Evolutionary conservation across 2,113 vertebrate species (phyloP).

Genomic region (Alethe castanea): DNA sequence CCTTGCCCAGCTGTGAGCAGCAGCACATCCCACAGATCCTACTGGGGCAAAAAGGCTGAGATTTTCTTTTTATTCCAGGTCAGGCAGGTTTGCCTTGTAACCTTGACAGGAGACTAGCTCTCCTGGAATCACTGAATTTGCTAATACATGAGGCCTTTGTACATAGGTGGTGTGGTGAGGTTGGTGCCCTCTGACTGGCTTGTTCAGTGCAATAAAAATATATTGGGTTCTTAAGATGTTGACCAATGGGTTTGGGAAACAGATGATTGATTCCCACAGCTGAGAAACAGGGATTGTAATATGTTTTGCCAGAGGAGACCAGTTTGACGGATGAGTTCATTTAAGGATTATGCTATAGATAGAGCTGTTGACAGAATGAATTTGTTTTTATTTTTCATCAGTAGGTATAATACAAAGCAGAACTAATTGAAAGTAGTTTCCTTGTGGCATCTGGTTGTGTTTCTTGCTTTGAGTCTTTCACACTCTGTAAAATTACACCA

Average conservation of each 20-base stretch:
- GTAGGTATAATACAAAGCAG: slow-evolving; percentile 61
- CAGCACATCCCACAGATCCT: accelerated
- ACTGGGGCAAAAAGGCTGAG: neutral
- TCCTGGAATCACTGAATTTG: neutral
- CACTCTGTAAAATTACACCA: slow-evolving; percentile 51
- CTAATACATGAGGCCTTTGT: neutral
- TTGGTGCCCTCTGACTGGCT: slow-evolving; percentile 39
- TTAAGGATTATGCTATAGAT: slow-evolving; percentile 76
- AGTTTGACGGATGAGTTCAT: slow-evolving; percentile 68
- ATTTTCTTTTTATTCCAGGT: neutral
- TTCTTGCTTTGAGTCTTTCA: slow-evolving; percentile 50
- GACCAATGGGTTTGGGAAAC: slow-evolving; percentile 73
- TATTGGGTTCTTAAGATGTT: slow-evolving; percentile 67
- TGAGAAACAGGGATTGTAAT: slow-evolving; percentile 71
- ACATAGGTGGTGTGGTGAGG: slow-evolving; percentile 15
- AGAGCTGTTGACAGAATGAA: slow-evolving; percentile 79
- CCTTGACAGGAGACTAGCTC: neutral
- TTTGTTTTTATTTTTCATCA: slow-evolving; percentile 71
- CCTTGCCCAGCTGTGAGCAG: neutral
- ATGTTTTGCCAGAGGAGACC: slow-evolving; percentile 64
- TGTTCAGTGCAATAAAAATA: slow-evolving; percentile 71
- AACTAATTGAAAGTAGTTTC: slow-evolving; percentile 62
- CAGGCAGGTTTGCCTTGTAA: neutral
- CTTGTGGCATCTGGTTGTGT: slow-evolving; percentile 38
- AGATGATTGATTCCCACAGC: slow-evolving; percentile 81